These are phyloP conservation scores for Drosophila pseudotakahashii DNA, from an alignment of 2,888 invertebrate genomes.

Conservation along the genomic window DNA sequence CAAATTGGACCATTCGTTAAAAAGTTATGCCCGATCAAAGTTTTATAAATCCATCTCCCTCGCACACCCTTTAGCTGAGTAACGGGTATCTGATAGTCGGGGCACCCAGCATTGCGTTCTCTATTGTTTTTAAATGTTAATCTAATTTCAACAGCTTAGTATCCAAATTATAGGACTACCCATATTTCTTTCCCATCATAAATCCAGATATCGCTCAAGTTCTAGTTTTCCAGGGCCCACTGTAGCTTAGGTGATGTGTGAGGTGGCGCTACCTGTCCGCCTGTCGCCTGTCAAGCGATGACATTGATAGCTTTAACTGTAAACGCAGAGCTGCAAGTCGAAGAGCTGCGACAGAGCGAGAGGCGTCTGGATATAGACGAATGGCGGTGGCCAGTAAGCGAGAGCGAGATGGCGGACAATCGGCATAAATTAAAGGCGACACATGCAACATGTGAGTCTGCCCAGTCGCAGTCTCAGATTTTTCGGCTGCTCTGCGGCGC, in stretches of 20 bases:
- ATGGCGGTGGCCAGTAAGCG: constrained; percentile 2
- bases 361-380: not conserved
- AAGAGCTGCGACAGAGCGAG: constrained; percentile 47
- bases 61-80: no score
- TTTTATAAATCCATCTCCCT: no score
- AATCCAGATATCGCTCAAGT: not conserved
- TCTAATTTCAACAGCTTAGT: no score
- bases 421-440: constrained; percentile 71
- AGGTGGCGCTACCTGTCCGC: constrained; percentile 60
- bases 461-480: constrained; percentile 34
- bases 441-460: constrained; percentile 75
- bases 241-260: constrained; percentile 23
- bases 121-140: no score
- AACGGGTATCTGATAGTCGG: no score
- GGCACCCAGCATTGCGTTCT: no score
- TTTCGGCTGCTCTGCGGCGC: constrained; percentile 26
- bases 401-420: constrained; percentile 18
- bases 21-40: no score
- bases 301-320: constrained; percentile 75
- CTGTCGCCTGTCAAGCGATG: constrained; percentile 54
- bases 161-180: no score
- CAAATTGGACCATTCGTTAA: no score
- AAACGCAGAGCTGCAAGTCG: constrained; percentile 58
- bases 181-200: no score
- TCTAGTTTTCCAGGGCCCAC: constrained; percentile 4